Evolutionary conservation across 2,888 invertebrate species (phyloP).

Genomic region (Zhengitettix transpicula): DNA sequence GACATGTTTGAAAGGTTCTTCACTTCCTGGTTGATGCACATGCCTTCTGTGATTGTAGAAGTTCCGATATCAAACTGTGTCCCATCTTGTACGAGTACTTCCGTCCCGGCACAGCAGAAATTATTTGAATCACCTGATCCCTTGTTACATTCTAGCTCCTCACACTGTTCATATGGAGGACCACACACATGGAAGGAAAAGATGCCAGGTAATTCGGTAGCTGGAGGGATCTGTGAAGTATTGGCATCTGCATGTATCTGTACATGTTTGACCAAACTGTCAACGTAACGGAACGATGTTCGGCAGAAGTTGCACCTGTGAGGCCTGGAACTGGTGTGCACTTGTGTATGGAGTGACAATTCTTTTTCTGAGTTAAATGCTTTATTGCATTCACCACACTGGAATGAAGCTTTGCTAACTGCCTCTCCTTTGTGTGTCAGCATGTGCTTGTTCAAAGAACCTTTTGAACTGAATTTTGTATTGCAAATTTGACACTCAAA

Average conservation of each 20-base stretch:
- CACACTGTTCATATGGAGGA: background rate
- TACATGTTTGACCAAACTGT: conserved; percentile 7
- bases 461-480: conserved; percentile 13
- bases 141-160: background rate
- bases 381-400: conserved; percentile 7
- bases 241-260: background rate
- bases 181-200: background rate
- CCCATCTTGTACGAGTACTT: background rate
- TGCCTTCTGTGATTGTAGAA: background rate
- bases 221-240: background rate
- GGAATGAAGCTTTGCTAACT: background rate
- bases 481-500: conserved; percentile 14
- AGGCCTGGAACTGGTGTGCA: conserved; percentile 2
- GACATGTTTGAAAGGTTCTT: background rate
- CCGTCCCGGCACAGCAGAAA: background rate
- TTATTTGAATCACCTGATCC: background rate
- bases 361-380: conserved; percentile 1
- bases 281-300: conserved; percentile 6
- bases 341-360: conserved; percentile 1
- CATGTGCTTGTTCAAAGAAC: conserved; percentile 15
- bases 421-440: background rate
- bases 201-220: background rate
- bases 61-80: background rate
- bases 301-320: conserved; percentile 6
- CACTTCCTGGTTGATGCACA: background rate